Base-by-base conservation (phyloP, 2,113 vertebrate species). In the Bucco capensis region DNA sequence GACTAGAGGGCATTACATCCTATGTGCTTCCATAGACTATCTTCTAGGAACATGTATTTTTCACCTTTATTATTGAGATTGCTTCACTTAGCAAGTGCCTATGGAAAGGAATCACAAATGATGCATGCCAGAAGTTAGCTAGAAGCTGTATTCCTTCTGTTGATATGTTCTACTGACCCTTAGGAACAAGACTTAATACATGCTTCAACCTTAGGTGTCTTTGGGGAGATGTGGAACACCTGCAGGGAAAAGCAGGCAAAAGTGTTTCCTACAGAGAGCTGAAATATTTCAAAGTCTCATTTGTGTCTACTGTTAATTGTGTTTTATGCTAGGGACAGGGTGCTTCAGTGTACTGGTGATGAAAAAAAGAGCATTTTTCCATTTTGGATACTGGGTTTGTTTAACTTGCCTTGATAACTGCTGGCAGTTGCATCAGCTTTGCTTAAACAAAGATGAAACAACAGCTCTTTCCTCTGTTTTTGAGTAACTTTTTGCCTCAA, bases 401-500 rank as follows among this genome's bases (percentile, higher is more conserved):
- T 91, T 90, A 12, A 46, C 50, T 92, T 88, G 44, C 25, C 49
- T 16, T 67, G 28, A 33, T 56, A 42, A 3, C 11, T 61, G 22
- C 2, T 0, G 0, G 12, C 1, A 1, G 37, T 19, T 58, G 12
- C 7, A 2, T 44, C 40, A 35, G 37, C 40, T 42, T 61, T 95
- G 74, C 85, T 79, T 18, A 51, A 80, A 70, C 5, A 56, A 44
- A 76, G 53, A 58, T 24, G 18, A 73, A 85, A 40, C n/a, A 75
- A 33, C 15, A 54, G 8, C 6, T 11, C 33, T 53, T 86, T 57
- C 10, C 4, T 90, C 49, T 81, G 6, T 4, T 84, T 27, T 60
- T 70, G 9, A 87, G 47, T 35, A 84, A 56, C 33, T 73, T 90
- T 73, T 79, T 67, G 54, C 58, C 28, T 72, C 61, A 37, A 1